A percentile compares a stretch with the other conserved stretches of the same genome.
phyloP scores from a whole-genome alignment of 2,113 vertebrate genomes.

The Actenoides hombroni region DNA sequence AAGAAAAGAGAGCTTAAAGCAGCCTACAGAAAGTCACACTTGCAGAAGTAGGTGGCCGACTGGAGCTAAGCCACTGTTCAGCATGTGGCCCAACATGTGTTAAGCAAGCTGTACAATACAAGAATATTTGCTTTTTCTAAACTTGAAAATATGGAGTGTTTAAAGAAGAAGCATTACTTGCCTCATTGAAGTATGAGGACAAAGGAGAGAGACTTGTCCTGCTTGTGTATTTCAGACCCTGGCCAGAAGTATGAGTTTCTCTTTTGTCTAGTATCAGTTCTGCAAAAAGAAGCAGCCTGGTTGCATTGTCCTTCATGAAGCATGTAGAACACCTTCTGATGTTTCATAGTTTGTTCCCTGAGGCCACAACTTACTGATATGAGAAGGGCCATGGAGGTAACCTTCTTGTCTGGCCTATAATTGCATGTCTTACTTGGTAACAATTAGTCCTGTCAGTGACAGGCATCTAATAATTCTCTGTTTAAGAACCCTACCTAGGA shows the following conservation, averaged over 20 bases:
- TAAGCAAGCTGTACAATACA: neutral
- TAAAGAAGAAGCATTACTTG: neutral
- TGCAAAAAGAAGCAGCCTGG: neutral
- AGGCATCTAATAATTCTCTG: neutral
- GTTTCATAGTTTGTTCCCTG: neutral
- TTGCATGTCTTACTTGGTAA: neutral
- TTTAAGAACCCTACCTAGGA: neutral
- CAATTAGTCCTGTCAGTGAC: neutral
- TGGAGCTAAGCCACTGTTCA: slow-evolving; percentile 35
- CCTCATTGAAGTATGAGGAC: neutral
- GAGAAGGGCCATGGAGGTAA: neutral
- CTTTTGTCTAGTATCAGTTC: neutral
- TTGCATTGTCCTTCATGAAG: neutral
- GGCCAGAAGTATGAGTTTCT: neutral
- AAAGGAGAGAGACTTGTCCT: neutral
- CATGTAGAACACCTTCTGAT: neutral
- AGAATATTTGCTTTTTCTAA: slow-evolving; percentile 20
- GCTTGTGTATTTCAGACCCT: neutral
- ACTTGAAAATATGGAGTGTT: neutral
- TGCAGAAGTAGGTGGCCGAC: slow-evolving; percentile 30
- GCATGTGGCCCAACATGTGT: neutral
- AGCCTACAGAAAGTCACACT: slow-evolving; percentile 15
- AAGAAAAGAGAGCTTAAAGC: neutral
- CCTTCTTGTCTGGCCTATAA: neutral
- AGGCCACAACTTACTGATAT: neutral